Percentiles rank a stretch among this genome's conserved stretches.
Conservation (phyloP, 53 echinoderm and acorn worm genomes). For the Henricia sp. region DNA sequence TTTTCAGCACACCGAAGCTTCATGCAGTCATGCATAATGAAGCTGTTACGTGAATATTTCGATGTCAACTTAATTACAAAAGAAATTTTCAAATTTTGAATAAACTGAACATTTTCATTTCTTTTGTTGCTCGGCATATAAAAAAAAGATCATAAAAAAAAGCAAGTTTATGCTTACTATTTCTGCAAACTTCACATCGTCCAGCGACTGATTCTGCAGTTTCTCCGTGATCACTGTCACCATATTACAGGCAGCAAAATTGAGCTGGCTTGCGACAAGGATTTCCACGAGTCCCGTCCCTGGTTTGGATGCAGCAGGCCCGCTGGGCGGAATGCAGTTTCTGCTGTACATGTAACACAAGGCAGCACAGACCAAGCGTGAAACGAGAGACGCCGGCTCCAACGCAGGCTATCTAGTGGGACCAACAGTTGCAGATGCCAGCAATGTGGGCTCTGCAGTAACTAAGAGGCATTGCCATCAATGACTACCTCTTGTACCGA, state of each 20-base stretch:
- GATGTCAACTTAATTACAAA: too few relatives aligned
- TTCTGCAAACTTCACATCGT: slow-evolving; percentile 91
- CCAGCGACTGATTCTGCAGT: slow-evolving; percentile 90
- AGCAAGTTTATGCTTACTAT: slow-evolving; percentile 45
- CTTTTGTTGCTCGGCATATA: too few relatives aligned
- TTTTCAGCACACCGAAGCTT: too few relatives aligned
- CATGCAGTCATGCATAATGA: too few relatives aligned
- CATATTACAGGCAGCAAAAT: slow-evolving; percentile 59
- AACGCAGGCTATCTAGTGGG: background rate
- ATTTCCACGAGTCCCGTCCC: slow-evolving; percentile 51
- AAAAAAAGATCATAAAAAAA: background rate
- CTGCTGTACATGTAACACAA: slow-evolving; percentile 45
- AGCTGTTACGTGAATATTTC: too few relatives aligned
- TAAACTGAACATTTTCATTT: too few relatives aligned
- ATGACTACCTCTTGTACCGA: slow-evolving; percentile 23
- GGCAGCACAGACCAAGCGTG: too few relatives aligned
- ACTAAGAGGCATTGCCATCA: slow-evolving; percentile 41
- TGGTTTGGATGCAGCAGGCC: slow-evolving; percentile 49
- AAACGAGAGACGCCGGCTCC: slow-evolving; percentile 7
- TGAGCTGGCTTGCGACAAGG: slow-evolving; percentile 53
- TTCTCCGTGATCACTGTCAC: slow-evolving; percentile 83
- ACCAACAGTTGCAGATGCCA: slow-evolving; percentile 6
- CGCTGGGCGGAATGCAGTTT: slow-evolving; percentile 35
- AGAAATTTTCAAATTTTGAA: too few relatives aligned
- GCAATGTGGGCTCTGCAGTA: slow-evolving; percentile 24